Conservation (phyloP, 2,888 invertebrate genomes). For the Atethmia centrago region DNA sequence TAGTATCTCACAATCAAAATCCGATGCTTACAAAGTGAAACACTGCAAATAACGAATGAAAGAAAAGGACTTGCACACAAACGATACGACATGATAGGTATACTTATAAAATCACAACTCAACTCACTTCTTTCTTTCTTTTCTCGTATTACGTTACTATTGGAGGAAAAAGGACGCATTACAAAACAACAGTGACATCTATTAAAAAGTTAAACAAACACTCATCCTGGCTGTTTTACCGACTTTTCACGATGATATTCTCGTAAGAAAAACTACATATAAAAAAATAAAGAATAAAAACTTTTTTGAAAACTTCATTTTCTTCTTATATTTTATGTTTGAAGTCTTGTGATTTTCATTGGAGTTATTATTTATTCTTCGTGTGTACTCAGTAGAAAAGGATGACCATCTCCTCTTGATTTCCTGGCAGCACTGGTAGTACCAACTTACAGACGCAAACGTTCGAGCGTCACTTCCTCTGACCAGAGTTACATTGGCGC, state of each 20-base stretch:
- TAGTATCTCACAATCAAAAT: slow-evolving; percentile 68
- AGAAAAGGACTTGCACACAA: slow-evolving; percentile 72
- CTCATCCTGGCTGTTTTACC: slow-evolving; percentile 57
- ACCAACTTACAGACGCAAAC: slow-evolving; percentile 10
- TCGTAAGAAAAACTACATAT: background rate
- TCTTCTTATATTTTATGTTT: background rate
- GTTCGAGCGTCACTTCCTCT: background rate
- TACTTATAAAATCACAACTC: slow-evolving; percentile 67
- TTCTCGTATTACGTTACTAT: slow-evolving; percentile 61
- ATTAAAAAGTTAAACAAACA: slow-evolving; percentile 31
- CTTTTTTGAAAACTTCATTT: background rate
- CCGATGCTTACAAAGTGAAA: slow-evolving; percentile 81
- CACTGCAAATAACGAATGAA: slow-evolving; percentile 85
- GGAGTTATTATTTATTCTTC: background rate
- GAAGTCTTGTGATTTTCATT: background rate
- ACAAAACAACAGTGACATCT: slow-evolving; percentile 58
- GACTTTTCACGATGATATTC: slow-evolving; percentile 45
- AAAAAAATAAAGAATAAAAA: too few species aligned
- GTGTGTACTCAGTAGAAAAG: too few species aligned
- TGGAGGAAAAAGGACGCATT: slow-evolving; percentile 64
- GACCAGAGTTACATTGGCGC: background rate
- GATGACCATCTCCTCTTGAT: background rate
- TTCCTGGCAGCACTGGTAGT: slow-evolving; percentile 10
- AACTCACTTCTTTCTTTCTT: slow-evolving; percentile 68
- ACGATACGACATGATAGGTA: slow-evolving; percentile 68